Evolutionary conservation across 1,140 invertebrate species (phyloP).

Genomic region (Homalodisca vitripennis): DNA sequence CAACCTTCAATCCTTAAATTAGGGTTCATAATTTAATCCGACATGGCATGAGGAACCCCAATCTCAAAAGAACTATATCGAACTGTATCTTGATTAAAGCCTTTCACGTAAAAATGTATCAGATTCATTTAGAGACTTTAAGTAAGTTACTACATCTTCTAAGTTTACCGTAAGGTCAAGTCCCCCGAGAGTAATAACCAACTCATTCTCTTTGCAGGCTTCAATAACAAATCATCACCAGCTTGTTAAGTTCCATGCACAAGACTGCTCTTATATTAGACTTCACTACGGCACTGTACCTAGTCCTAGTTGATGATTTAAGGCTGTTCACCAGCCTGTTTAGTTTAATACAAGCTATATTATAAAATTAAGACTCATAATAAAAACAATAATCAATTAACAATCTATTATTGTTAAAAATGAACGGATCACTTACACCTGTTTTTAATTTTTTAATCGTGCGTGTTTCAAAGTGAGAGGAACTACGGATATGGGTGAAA

Average conservation of each 20-base stretch:
- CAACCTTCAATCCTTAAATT: slow-evolving; percentile 3
- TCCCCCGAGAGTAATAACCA: background rate
- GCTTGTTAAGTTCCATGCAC: background rate
- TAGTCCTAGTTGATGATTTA: background rate
- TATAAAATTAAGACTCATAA: no score
- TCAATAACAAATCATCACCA: background rate
- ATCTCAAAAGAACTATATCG: background rate
- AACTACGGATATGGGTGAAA: no score
- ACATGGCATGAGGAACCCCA: background rate
- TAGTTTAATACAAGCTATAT: no score
- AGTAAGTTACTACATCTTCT: no score
- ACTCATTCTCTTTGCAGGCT: no score
- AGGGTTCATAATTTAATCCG: background rate
- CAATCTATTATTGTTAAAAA: no score
- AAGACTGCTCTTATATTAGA: background rate
- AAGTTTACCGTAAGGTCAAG: background rate
- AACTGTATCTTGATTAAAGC: background rate
- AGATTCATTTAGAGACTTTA: no score
- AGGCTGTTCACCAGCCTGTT: background rate
- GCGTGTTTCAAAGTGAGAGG: no score
- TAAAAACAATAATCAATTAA: no score
- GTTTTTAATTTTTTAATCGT: no score
- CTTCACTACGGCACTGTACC: background rate
- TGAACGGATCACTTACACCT: no score
- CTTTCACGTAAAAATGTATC: no score